These are phyloP conservation scores for Calosoma granatense DNA, from an alignment of 1,140 invertebrate species.

Conservation along the genomic window DNA sequence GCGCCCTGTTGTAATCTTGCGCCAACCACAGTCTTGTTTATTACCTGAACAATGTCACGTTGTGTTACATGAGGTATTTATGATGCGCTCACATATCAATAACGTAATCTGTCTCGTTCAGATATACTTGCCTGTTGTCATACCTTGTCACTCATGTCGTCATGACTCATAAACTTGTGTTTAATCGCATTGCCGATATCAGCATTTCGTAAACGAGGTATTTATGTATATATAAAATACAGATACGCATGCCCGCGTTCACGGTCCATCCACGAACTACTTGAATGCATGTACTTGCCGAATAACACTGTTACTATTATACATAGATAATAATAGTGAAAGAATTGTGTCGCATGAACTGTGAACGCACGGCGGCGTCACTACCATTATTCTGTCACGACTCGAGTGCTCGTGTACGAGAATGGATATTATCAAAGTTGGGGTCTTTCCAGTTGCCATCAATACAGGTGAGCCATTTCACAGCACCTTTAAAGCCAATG, in stretches of 20 bases:
- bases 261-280: too few species aligned
- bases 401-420: not conserved
- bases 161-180: too few species aligned
- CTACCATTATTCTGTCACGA: not conserved
- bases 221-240: not conserved
- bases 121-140: not conserved
- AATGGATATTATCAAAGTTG: constrained; percentile 10
- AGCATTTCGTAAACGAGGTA: not conserved
- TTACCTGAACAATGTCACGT: not conserved
- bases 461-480: constrained; percentile 19
- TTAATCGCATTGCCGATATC: too few species aligned
- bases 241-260: too few species aligned
- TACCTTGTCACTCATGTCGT: not conserved
- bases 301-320: too few species aligned
- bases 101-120: not conserved
- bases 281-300: not conserved
- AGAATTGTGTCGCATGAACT: not conserved
- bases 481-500: constrained; percentile 15
- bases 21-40: not conserved
- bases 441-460: constrained; percentile 18
- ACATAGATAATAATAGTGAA: too few species aligned
- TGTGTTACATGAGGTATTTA: constrained; percentile 3
- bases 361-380: not conserved
- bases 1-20: not conserved
- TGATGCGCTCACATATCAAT: not conserved